Base-by-base conservation (phyloP, 1,140 invertebrate species). In the Pseudomyrmex dendroicus region DNA sequence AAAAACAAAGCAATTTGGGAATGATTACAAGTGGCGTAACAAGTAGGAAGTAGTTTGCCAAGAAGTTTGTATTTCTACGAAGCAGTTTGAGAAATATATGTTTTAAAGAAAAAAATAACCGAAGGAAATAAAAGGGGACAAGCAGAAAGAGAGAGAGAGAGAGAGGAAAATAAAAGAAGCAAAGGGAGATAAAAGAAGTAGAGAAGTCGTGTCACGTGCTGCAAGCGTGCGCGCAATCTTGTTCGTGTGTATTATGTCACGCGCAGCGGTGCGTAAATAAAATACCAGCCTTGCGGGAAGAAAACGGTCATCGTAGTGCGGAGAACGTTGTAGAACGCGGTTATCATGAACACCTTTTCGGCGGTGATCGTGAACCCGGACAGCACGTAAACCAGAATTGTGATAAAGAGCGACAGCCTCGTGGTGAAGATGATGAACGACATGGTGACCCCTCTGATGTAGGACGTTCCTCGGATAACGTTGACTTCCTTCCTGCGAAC, bases 351-450 rank as follows among this genome's bases (percentile, higher is more conserved):
- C 0, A 97, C 96, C 91, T 96, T 97, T 82, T 97, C 96, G 0
- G 98, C 97, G 0, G 96, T 97, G 93, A 56, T 91, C 85, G 63
- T 96, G 82, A 96, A 95, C 0, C 95, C 95, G 12, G 96, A 93
- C 0, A 97, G 94, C 5, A 98, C 95, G 88, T 97, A 98, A 0
- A 96, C 95, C n/a, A 98, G 92, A 25, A 98, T 96, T 1, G 96
- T 97, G 0, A 97, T 91, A 84, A 98, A 97, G 1, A 98, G 95
- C 0, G 97, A 96, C 0, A 98, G 92, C 91, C 97, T 97, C 0
- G 97, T 96, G 80, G 96, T 96, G 73, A 97, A 95, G n/a, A 95
- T 95, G 3, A 96, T 95, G 87, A 96, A 96, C 0, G 96, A 96
- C 89, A 96, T 94, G 86, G 96, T 96, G 1, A 97, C 92, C 7